These are phyloP conservation scores for Sarcophaga carnaria DNA, from an alignment of 2,888 invertebrate species.

Conservation along the genomic window DNA sequence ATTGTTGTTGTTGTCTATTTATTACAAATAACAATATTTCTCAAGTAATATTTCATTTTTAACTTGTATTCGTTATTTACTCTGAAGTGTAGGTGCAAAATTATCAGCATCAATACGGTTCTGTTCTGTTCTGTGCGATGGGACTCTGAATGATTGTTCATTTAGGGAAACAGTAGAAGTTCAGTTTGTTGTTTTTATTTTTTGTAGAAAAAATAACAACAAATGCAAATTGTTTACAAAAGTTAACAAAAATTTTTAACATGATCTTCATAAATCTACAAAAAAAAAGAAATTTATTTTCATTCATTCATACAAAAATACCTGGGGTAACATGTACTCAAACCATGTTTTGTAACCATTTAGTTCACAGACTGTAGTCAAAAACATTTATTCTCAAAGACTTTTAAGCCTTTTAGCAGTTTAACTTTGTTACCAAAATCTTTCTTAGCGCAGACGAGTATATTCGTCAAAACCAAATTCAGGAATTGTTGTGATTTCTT, in stretches of 20 bases:
- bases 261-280: conserved; percentile 6
- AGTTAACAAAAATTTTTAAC: background rate
- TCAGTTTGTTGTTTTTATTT: background rate
- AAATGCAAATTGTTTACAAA: conserved; percentile 14
- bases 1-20: background rate
- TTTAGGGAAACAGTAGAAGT: background rate
- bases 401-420: no score
- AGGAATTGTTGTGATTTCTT: no score
- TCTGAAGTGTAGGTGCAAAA: conserved; percentile 58
- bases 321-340: background rate
- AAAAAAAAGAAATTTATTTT: background rate
- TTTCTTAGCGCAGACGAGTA: no score
- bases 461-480: no score
- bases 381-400: background rate
- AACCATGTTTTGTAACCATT: no score
- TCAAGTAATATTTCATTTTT: background rate
- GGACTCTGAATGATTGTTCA: no score
- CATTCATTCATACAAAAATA: background rate
- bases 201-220: background rate
- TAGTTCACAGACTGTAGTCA: background rate
- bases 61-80: conserved; percentile 23
- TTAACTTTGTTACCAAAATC: no score
- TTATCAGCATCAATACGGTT: background rate
- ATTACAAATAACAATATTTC: background rate
- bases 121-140: no score